Base-by-base conservation (phyloP, 2,797 vertebrate genomes). In the Anabacerthia variegaticeps region DNA sequence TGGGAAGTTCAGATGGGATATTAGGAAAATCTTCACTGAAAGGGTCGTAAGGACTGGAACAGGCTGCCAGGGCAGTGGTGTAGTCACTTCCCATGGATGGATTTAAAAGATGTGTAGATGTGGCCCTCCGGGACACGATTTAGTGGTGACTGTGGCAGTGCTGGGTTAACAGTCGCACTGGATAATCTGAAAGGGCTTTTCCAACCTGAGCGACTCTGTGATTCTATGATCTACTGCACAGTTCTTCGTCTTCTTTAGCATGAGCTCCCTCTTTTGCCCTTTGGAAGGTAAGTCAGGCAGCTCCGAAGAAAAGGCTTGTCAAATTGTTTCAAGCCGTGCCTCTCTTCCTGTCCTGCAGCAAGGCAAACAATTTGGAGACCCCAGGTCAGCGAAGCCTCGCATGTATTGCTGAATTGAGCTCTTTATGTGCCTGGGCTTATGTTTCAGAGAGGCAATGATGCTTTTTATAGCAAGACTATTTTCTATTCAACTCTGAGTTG, bases 181-280 rank as follows among this genome's bases (percentile, higher is more conserved):
- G 10, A 32, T 65, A 9, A 6, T 43, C 39, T 21, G 2, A 5
- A 39, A 66, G 51, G 10, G 6, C 46, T 48, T 78, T 66, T 27
- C 54, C 61, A 67, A 0, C 30, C 48, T 26, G 67, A 12, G 26
- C 52, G 11, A 15, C 59, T 48, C 67, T 0, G 22, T 24, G 23
- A 30, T 18, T 56, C 56, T 7, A 3, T 7, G 66, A 28, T 52
- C 39, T 9, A 1, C 0, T 18, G 71, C 76, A 13, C 26, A 37
- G 20, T 26, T 92, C 46, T 3, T 56, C 28, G 13, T 92, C 81
- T 95, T 43, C 19, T 91, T 84, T 88, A 92, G 82, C 91, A 24
- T 63, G 92, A 96, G 91, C 93, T 95, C 95, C 92, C 90, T 85
- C 88, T 96, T 92, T 92, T 94, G 95, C 93, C 93, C 73, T 92